Evolutionary conservation across 2,888 invertebrate species (phyloP).

Genomic region (Metalampra italica): DNA sequence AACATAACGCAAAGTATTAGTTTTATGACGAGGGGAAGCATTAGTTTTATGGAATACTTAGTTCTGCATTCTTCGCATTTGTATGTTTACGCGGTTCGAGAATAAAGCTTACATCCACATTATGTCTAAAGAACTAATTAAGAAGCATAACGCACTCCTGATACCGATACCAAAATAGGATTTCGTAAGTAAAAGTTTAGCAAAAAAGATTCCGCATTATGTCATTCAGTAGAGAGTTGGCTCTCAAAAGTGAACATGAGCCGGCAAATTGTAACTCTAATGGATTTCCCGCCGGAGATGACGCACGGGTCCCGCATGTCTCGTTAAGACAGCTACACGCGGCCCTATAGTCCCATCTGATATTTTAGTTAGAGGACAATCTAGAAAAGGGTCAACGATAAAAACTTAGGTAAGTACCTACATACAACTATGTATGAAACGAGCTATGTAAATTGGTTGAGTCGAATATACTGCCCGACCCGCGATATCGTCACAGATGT

Average conservation of each 20-base stretch:
- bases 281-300: constrained; percentile 60
- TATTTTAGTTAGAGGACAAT: constrained; percentile 36
- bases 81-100: background rate
- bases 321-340: constrained; percentile 44
- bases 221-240: constrained; percentile 28
- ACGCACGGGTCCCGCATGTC: constrained; percentile 60
- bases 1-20: constrained; percentile 18
- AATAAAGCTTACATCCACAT: background rate
- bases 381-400: background rate
- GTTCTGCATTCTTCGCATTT: background rate
- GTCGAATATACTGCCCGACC: too few species aligned
- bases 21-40: constrained; percentile 17
- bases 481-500: too few species aligned
- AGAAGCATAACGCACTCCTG: too few species aligned
- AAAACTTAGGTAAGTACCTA: background rate
- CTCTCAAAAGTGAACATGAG: constrained; percentile 63
- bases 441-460: too few species aligned
- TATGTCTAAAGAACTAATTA: too few species aligned
- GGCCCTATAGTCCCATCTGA: constrained; percentile 38
- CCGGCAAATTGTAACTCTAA: constrained; percentile 62
- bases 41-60: background rate
- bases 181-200: constrained; percentile 1
- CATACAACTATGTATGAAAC: background rate
- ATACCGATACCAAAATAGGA: constrained; percentile 11
- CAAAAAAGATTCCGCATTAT: constrained; percentile 20